phyloP scores from a whole-genome alignment of 64 coral and sea anemone genomes.

The Catalaphyllia jardinei region DNA sequence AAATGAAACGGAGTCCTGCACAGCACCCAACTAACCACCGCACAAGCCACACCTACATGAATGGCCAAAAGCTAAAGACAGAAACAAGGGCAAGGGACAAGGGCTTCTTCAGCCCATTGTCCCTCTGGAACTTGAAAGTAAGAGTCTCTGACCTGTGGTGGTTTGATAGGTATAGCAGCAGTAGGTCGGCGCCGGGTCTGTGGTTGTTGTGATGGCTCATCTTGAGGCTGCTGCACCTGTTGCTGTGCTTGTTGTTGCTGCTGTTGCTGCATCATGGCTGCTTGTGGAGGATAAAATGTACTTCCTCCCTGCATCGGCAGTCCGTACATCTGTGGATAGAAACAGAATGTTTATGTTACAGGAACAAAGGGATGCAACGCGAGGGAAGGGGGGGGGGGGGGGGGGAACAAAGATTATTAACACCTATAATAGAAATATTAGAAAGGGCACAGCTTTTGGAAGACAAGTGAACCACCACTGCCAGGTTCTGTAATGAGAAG shows the following conservation, averaged over 20 bases:
- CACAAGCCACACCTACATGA: too few relatives aligned
- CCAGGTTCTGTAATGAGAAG: too few relatives aligned
- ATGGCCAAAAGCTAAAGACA: neutral
- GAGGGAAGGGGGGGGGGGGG: too few relatives aligned
- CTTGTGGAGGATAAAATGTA: slow-evolving; percentile 46
- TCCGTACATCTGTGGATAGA: slow-evolving; percentile 43
- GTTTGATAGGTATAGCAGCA: slow-evolving; percentile 51
- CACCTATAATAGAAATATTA: too few relatives aligned
- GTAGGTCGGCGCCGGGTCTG: slow-evolving; percentile 46
- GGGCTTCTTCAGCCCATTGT: too few relatives aligned
- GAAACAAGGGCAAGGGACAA: neutral
- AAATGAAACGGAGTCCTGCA: too few relatives aligned
- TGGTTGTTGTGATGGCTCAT: slow-evolving; percentile 13
- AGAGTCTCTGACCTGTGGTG: slow-evolving; percentile 22
- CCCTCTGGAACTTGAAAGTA: neutral
- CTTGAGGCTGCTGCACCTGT: neutral
- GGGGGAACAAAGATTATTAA: too few relatives aligned
- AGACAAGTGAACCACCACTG: too few relatives aligned
- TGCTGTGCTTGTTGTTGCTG: slow-evolving; percentile 2
- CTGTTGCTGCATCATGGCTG: slow-evolving; percentile 35
- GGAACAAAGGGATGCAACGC: too few relatives aligned
- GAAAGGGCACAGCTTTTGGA: too few relatives aligned
- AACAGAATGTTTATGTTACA: too few relatives aligned
- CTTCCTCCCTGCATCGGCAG: slow-evolving; percentile 30
- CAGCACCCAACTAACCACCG: too few relatives aligned